Conservation (phyloP, 2,888 invertebrate species). For the Eilema griseolum region DNA sequence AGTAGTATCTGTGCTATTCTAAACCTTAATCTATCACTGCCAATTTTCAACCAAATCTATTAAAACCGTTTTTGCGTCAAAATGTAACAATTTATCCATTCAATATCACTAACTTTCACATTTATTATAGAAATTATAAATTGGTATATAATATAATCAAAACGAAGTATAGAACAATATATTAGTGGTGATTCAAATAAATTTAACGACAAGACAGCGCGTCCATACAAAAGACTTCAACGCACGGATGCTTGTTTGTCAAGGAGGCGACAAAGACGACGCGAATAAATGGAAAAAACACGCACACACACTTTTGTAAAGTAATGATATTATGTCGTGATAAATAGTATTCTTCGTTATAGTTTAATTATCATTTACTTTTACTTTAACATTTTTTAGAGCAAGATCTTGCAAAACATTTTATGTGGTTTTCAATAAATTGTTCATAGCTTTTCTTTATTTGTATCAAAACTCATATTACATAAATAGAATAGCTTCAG, state of each 20-base stretch:
- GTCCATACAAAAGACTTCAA: conserved; percentile 77
- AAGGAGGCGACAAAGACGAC: not conserved
- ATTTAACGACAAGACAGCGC: conserved; percentile 22
- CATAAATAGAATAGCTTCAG: too few relatives aligned
- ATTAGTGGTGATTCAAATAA: conserved; percentile 4
- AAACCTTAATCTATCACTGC: not conserved
- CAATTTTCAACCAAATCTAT: not conserved
- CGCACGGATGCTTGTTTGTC: conserved; percentile 55
- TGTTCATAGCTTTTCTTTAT: not conserved
- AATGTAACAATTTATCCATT: not conserved
- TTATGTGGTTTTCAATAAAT: not conserved
- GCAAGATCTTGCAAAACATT: not conserved
- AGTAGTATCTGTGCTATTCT: not conserved
- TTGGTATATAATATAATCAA: not conserved
- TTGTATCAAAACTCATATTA: not conserved
- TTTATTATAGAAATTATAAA: not conserved
- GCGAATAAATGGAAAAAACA: not conserved
- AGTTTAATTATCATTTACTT: not conserved
- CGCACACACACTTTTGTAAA: not conserved
- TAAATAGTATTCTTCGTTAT: not conserved
- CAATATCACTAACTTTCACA: not conserved
- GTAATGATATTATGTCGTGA: not conserved
- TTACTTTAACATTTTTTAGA: not conserved
- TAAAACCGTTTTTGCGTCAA: not conserved
- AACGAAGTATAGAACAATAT: not conserved